These are phyloP conservation scores for Gnatocerus cornutus DNA, from an alignment of 2,888 invertebrate species.

Conservation along the genomic window DNA sequence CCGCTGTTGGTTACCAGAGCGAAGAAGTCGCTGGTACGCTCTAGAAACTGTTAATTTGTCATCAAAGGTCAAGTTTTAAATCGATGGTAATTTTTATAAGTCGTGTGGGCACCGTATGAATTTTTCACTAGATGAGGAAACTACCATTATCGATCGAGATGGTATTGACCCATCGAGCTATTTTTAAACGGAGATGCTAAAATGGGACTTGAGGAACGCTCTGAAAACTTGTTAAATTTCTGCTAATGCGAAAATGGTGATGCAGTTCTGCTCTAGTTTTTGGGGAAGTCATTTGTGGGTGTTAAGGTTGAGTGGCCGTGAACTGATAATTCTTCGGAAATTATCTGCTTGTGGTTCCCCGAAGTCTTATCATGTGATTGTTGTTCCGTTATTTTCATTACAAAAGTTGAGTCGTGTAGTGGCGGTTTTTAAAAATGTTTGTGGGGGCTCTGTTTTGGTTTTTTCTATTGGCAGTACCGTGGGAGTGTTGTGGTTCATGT, in stretches of 20 bases:
- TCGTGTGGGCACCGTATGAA: background rate
- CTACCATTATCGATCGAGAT: background rate
- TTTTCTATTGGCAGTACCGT: no score
- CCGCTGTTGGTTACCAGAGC: slow-evolving; percentile 38
- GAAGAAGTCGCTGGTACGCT: slow-evolving; percentile 41
- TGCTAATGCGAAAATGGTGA: no score
- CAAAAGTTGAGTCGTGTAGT: no score
- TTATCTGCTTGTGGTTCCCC: no score
- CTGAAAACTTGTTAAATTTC: slow-evolving; percentile 4
- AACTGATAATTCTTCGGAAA: no score
- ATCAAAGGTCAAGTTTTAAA: background rate
- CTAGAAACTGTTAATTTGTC: slow-evolving; percentile 35
- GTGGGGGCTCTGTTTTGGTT: no score
- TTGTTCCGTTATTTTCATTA: background rate
- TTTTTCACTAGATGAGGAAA: background rate
- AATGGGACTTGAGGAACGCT: background rate
- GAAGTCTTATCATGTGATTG: background rate
- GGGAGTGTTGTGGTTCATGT: no score
- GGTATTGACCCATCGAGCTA: no score
- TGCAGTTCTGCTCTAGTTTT: slow-evolving; percentile 12
- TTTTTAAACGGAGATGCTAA: no score
- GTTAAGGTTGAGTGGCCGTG: background rate
- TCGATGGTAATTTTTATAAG: background rate
- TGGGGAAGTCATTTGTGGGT: background rate
- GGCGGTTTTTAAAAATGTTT: no score